These are phyloP conservation scores for Ommatoiulus sabulosus DNA, from an alignment of 2,888 invertebrate genomes.

Conservation along the genomic window DNA sequence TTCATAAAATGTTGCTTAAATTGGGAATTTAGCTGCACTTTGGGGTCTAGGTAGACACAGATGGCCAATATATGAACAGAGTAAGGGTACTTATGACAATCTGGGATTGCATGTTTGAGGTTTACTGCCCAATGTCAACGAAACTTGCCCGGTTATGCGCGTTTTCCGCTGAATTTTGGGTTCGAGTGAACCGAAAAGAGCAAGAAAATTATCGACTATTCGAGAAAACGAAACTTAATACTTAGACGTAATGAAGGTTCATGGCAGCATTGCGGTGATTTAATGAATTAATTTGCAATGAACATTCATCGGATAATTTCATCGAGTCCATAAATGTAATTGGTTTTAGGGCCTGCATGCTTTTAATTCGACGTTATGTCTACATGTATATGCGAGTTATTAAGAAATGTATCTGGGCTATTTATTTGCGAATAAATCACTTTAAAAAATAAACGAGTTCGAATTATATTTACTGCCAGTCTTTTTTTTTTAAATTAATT, in stretches of 20 bases:
- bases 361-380: no score
- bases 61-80: constrained; percentile 52
- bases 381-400: no score
- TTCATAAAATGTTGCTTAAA: constrained; percentile 49
- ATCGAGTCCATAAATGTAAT: not conserved
- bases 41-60: constrained; percentile 51
- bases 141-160: not conserved
- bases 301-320: not conserved
- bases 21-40: constrained; percentile 43
- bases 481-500: no score
- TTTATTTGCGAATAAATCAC: no score
- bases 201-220: not conserved
- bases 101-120: constrained; percentile 49
- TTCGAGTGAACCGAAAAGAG: not conserved
- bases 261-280: not conserved
- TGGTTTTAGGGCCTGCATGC: not conserved
- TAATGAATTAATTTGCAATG: constrained; percentile 22
- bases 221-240: not conserved
- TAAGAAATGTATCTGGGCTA: no score
- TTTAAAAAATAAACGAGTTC: no score
- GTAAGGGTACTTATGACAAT: constrained; percentile 50
- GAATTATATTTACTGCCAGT: no score
- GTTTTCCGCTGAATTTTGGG: not conserved
- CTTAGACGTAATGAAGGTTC: not conserved
- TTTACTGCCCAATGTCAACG: constrained; percentile 48